Evolutionary conservation across 2,113 vertebrate genomes (phyloP).

Genomic region (Furnarius figulus): DNA sequence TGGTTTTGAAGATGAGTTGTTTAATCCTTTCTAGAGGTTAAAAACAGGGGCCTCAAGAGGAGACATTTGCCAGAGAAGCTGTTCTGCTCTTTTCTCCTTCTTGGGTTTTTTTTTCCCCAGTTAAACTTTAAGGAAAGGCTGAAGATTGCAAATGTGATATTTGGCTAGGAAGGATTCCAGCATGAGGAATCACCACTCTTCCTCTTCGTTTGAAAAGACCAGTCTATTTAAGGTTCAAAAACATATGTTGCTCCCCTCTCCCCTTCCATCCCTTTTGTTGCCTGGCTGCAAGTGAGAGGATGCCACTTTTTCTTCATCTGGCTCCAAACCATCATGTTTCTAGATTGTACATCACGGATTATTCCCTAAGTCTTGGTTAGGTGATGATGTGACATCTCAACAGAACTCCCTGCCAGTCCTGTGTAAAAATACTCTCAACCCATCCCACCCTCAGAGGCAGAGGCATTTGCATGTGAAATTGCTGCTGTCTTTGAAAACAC

Average conservation of each 20-base stretch:
- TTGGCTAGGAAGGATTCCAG: slow-evolving; percentile 48
- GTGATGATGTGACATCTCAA: slow-evolving; percentile 54
- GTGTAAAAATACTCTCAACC: slow-evolving; percentile 21
- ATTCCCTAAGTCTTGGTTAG: slow-evolving; percentile 20
- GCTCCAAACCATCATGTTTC: slow-evolving; percentile 30
- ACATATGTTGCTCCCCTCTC: slow-evolving; percentile 32
- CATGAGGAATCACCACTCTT: slow-evolving; percentile 27
- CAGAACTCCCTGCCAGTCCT: slow-evolving; percentile 27
- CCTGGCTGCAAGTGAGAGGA: slow-evolving; percentile 11
- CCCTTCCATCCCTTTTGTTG: slow-evolving; percentile 47
- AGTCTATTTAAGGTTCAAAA: slow-evolving; percentile 58
- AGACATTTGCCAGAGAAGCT: neutral
- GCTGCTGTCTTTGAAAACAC: neutral
- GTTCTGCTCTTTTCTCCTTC: neutral
- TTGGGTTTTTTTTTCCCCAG: neutral
- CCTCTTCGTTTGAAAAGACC: slow-evolving; percentile 37
- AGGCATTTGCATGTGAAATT: neutral
- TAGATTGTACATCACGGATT: slow-evolving; percentile 24
- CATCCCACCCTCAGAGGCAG: neutral
- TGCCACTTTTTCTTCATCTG: slow-evolving; percentile 46
- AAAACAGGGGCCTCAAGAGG: neutral
- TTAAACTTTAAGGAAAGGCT: slow-evolving; percentile 54
- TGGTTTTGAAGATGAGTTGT: neutral
- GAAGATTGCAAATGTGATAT: slow-evolving; percentile 66
- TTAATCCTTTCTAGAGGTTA: neutral